phyloP scores from a whole-genome alignment of 2,797 vertebrate species.

The Micrastur ruficollis region DNA sequence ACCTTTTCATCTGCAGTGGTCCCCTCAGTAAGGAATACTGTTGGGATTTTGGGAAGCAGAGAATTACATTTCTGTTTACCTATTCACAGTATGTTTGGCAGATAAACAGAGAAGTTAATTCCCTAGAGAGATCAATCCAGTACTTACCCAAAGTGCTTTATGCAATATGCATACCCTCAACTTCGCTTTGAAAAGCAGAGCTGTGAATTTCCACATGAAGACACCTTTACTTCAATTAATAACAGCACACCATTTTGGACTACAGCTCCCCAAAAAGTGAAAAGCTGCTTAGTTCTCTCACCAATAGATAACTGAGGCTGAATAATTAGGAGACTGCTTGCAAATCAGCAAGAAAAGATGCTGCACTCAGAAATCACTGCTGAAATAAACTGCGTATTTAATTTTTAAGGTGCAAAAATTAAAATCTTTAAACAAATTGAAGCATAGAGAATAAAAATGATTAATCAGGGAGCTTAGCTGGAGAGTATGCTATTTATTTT shows the following conservation, averaged over 20 bases:
- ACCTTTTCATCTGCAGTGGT: neutral
- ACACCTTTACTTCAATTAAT: constrained; percentile 21
- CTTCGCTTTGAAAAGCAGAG: neutral
- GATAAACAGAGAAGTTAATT: constrained; percentile 9
- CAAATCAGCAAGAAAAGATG: neutral
- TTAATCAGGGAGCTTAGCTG: neutral
- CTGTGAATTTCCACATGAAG: neutral
- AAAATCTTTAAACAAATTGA: neutral
- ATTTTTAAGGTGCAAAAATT: neutral
- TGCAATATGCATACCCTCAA: neutral
- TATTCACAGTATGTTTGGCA: neutral
- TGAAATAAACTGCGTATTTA: neutral
- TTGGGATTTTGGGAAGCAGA: neutral
- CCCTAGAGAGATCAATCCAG: neutral
- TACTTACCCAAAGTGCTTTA: neutral
- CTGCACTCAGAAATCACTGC: neutral
- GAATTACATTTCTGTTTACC: neutral
- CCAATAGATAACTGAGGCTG: neutral
- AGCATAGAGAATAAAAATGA: neutral
- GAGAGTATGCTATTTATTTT: neutral
- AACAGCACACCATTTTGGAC: constrained; percentile 1
- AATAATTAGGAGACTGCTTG: neutral
- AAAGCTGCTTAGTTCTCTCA: neutral
- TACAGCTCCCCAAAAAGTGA: neutral
- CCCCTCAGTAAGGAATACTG: neutral